phyloP scores from a whole-genome alignment of 2,113 vertebrate genomes.

The Phylloscopus trochilus region DNA sequence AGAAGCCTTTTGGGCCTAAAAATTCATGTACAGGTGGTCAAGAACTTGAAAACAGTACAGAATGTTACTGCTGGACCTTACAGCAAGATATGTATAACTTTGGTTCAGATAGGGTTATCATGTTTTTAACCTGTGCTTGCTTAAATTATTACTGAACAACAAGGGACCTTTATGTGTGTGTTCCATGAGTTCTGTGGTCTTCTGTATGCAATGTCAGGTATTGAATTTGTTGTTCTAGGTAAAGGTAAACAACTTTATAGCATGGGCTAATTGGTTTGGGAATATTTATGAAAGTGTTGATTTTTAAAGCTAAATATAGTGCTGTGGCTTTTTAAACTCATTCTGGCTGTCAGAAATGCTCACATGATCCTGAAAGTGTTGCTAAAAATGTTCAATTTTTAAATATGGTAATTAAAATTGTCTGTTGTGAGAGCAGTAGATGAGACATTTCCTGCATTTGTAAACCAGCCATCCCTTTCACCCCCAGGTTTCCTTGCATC shows the following conservation, averaged over 20 bases:
- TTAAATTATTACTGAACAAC: not conserved
- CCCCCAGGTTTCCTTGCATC: not conserved
- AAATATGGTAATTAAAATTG: conserved; percentile 65
- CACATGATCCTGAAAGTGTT: conserved; percentile 60
- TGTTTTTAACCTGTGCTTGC: not conserved
- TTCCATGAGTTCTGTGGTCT: not conserved
- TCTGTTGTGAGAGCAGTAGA: conserved; percentile 56
- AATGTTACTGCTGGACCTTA: not conserved
- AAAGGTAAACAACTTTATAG: conserved; percentile 68
- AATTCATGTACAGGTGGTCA: not conserved
- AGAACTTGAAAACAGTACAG: not conserved
- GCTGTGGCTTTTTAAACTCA: conserved; percentile 47
- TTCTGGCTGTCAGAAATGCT: conserved; percentile 70
- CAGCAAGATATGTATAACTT: not conserved
- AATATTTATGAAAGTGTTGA: conserved; percentile 77
- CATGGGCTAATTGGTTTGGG: conserved; percentile 74
- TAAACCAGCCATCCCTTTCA: not conserved
- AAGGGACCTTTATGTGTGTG: not conserved
- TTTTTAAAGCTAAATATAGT: conserved; percentile 76
- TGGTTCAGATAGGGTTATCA: not conserved
- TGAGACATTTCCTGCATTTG: conserved; percentile 54
- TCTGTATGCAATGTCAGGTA: not conserved
- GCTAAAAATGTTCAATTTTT: conserved; percentile 72
- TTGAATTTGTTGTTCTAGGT: conserved; percentile 36
- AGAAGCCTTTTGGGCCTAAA: not conserved